Conservation (phyloP, 2,888 invertebrate species). For the Cheilosia vulpina region DNA sequence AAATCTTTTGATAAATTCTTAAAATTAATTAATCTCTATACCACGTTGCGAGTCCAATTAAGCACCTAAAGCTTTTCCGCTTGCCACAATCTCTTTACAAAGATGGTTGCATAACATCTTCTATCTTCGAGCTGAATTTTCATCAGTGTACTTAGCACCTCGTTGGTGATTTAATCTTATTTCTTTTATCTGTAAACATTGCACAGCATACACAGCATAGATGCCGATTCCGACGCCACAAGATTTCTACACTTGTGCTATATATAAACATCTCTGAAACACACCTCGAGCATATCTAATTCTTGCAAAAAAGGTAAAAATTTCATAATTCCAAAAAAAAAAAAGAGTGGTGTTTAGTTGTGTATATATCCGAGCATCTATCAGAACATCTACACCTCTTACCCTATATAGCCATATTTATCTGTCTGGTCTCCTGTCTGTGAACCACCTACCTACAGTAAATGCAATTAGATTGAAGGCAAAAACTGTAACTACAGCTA, state of each 20-base stretch:
- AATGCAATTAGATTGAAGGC: conserved; percentile 59
- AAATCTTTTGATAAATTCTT: neutral
- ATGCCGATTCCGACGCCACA: neutral
- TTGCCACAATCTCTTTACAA: neutral
- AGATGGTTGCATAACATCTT: conserved; percentile 7
- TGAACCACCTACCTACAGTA: conserved; percentile 32
- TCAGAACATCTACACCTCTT: neutral
- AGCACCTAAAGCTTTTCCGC: conserved; percentile 4
- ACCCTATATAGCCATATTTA: neutral
- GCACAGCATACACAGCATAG: conserved; percentile 7
- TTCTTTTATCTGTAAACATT: conserved; percentile 18
- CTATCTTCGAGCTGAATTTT: conserved; percentile 5
- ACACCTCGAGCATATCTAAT: conserved; percentile 26
- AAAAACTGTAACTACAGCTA: conserved; percentile 50
- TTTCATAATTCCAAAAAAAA: conserved; percentile 22
- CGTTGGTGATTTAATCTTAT: neutral
- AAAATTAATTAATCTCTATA: conserved; percentile 23
- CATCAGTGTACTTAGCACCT: conserved; percentile 20
- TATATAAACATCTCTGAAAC: conserved; percentile 8
- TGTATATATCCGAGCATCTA: neutral
- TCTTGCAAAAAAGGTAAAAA: conserved; percentile 28
- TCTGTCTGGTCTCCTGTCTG: conserved; percentile 59
- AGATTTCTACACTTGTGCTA: conserved; percentile 5
- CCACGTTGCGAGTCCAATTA: conserved; percentile 13
- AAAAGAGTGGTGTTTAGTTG: neutral